phyloP scores from a whole-genome alignment of 53 echinoderm and acorn worm species.

The Hippasteria phrygiana region DNA sequence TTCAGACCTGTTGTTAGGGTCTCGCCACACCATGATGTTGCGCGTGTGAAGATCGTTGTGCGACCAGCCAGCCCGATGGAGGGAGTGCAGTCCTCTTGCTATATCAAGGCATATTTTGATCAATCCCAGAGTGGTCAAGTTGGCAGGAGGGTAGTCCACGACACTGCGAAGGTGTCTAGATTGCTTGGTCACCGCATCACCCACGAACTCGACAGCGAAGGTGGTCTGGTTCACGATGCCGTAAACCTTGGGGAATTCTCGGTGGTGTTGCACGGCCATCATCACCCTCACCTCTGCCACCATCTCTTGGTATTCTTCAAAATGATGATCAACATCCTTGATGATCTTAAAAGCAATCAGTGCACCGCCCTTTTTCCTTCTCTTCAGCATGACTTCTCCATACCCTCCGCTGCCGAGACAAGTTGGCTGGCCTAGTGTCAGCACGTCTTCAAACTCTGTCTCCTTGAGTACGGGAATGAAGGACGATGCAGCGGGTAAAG shows the following conservation, averaged over 20 bases:
- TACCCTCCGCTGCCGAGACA: no score
- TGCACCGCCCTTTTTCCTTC: no score
- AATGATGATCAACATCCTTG: no score
- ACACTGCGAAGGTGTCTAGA: background rate
- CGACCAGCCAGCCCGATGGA: conserved; percentile 21
- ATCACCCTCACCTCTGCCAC: background rate
- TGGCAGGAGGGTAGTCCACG: conserved; percentile 1
- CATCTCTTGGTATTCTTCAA: no score
- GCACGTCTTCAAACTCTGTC: no score
- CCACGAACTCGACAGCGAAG: conserved; percentile 27
- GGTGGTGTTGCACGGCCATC: conserved; percentile 19
- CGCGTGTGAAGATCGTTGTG: conserved; percentile 21
- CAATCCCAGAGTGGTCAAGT: background rate
- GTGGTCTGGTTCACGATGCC: conserved; percentile 10
- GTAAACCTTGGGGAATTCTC: conserved; percentile 12
- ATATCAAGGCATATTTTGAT: conserved; percentile 31
- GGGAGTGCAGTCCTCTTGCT: conserved; percentile 9
- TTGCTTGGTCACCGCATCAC: background rate
- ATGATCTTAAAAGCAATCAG: no score
- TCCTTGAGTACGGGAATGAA: no score
- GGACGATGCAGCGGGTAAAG: no score
- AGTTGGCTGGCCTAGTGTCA: no score
- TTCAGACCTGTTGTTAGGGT: background rate
- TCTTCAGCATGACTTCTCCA: no score
- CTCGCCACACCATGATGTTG: conserved; percentile 4